phyloP scores from a whole-genome alignment of 2,113 vertebrate species.

The Gasterosteus nipponicus region DNA sequence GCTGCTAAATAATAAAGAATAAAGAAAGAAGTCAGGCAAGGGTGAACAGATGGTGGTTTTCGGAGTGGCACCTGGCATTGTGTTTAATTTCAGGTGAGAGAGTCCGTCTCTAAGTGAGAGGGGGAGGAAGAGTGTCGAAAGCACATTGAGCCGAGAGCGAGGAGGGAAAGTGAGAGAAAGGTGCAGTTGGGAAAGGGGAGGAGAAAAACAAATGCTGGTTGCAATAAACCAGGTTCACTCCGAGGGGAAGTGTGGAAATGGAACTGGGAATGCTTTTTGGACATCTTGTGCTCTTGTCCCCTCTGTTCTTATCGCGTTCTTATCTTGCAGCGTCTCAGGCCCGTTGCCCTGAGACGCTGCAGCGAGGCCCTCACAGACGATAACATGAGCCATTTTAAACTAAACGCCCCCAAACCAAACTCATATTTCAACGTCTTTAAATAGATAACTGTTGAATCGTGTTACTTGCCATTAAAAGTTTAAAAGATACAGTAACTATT shows the following conservation, averaged over 20 bases:
- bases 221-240: slow-evolving; percentile 42
- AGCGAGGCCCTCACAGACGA: slow-evolving; percentile 35
- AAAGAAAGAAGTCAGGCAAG: slow-evolving; percentile 52
- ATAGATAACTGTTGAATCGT: slow-evolving; percentile 4
- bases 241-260: slow-evolving; percentile 48
- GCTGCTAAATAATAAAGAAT: slow-evolving; percentile 16
- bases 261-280: slow-evolving; percentile 22
- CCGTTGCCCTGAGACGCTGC: slow-evolving; percentile 60
- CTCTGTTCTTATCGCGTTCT: slow-evolving; percentile 47
- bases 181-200: slow-evolving; percentile 17
- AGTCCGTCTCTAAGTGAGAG: slow-evolving; percentile 54
- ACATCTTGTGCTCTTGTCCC: slow-evolving; percentile 49
- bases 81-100: slow-evolving; percentile 83
- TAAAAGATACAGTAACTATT: slow-evolving; percentile 2
- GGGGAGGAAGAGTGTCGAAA: slow-evolving; percentile 57
- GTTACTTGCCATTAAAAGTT: not conserved
- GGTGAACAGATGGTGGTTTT: slow-evolving; percentile 77
- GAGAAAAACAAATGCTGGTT: slow-evolving; percentile 8
- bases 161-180: slow-evolving; percentile 41
- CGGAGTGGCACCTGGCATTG: slow-evolving; percentile 78
- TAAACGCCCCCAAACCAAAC: not conserved
- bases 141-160: slow-evolving; percentile 46
- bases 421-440: not conserved
- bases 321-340: slow-evolving; percentile 45
- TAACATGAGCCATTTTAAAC: slow-evolving; percentile 32